phyloP scores from a whole-genome alignment of 2,797 vertebrate genomes.

The Chiroxiphia lanceolata region DNA sequence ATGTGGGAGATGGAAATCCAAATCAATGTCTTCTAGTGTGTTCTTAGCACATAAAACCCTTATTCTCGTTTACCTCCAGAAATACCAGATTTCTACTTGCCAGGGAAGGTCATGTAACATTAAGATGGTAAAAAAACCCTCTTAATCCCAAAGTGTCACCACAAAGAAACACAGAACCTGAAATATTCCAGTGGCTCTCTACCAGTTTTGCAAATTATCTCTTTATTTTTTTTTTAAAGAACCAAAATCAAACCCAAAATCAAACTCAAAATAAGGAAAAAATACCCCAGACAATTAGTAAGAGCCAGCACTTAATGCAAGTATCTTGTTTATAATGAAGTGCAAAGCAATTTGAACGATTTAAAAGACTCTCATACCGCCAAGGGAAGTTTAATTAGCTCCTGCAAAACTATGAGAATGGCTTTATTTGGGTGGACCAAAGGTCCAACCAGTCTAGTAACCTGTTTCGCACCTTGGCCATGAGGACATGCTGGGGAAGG shows the following conservation, averaged over 20 bases:
- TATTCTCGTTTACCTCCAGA: neutral
- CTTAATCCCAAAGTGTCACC: neutral
- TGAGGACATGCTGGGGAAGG: neutral
- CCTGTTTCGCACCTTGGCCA: neutral
- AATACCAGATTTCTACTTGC: neutral
- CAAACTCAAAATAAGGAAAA: neutral
- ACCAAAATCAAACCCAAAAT: neutral
- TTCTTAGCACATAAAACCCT: neutral
- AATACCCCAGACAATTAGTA: accelerated
- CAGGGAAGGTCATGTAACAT: neutral
- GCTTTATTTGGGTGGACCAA: neutral
- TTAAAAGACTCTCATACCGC: neutral
- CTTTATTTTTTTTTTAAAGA: neutral
- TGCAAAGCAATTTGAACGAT: neutral
- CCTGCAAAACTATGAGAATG: neutral
- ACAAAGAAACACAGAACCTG: neutral
- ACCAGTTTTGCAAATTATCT: neutral
- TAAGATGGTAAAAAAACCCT: neutral
- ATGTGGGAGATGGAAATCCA: neutral
- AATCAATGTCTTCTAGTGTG: neutral
- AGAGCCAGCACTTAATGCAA: neutral
- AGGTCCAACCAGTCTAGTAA: neutral
- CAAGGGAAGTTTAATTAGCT: constrained; percentile 1
- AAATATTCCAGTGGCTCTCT: neutral
- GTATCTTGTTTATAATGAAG: neutral